Conservation (phyloP, 2,888 invertebrate species). For the Embidobia sp. region DNA sequence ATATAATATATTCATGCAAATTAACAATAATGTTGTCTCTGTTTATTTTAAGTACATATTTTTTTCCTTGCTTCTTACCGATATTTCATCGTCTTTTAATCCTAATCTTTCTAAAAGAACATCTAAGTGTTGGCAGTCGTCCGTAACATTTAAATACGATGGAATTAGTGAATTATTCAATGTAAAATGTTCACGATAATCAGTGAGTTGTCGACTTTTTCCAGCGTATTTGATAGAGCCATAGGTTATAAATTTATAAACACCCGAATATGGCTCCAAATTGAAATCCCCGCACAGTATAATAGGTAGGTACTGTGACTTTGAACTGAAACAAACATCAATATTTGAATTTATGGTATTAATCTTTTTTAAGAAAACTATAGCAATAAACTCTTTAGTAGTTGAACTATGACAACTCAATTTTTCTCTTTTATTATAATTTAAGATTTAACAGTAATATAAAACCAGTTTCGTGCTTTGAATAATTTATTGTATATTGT, state of each 20-base stretch:
- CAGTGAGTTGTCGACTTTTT: constrained; percentile 78
- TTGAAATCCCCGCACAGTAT: constrained; percentile 98
- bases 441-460: too few species aligned
- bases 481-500: too few species aligned
- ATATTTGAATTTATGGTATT: not conserved
- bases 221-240: constrained; percentile 84
- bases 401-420: not conserved
- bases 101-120: constrained; percentile 81
- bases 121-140: constrained; percentile 84
- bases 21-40: too few species aligned
- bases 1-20: constrained; percentile 3
- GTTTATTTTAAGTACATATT: constrained; percentile 50
- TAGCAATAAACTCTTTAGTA: too few species aligned
- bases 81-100: constrained; percentile 75
- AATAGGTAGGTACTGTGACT: constrained; percentile 86
- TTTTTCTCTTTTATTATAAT: too few species aligned
- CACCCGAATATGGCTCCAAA: constrained; percentile 87
- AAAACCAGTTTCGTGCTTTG: too few species aligned
- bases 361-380: too few species aligned
- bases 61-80: constrained; percentile 32
- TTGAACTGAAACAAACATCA: constrained; percentile 68
- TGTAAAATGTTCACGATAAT: constrained; percentile 75
- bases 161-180: constrained; percentile 78
- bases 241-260: constrained; percentile 86
- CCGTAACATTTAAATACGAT: constrained; percentile 81